These are phyloP conservation scores for Falcunculus frontatus DNA, from an alignment of 2,113 vertebrate species.

Conservation along the genomic window DNA sequence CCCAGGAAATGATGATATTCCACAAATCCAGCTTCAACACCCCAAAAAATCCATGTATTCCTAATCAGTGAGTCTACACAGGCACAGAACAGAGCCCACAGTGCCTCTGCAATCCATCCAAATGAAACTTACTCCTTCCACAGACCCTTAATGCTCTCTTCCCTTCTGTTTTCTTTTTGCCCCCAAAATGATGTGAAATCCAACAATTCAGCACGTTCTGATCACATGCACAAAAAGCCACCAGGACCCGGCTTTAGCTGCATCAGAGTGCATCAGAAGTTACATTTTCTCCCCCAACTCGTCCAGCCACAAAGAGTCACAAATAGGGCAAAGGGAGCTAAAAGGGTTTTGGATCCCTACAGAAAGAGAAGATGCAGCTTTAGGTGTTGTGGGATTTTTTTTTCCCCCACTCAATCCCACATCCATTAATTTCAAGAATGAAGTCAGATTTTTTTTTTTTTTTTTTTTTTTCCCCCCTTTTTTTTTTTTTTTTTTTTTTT, in stretches of 20 bases:
- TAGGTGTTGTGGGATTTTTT: neutral
- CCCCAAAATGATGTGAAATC: neutral
- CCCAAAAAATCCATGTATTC: neutral
- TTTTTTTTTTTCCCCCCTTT: neutral
- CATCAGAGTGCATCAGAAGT: neutral
- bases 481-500: neutral
- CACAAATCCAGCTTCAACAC: neutral
- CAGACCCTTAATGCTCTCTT: neutral
- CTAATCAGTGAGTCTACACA: neutral
- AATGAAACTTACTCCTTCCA: neutral
- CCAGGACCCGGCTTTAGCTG: neutral
- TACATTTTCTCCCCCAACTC: neutral
- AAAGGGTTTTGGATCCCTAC: neutral
- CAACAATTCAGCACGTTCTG: neutral
- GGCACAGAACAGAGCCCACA: neutral
- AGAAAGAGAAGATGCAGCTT: neutral
- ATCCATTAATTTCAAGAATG: constrained; percentile 33
- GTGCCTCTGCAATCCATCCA: neutral
- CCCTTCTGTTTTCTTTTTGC: neutral
- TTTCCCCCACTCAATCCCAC: neutral
- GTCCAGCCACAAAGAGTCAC: neutral
- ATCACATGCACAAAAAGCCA: neutral
- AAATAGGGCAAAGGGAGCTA: rapidly evolving
- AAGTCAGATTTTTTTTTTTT: neutral
- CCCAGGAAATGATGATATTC: neutral